Conservation (phyloP, 2,888 invertebrate species). For the Lapara coniferarum region DNA sequence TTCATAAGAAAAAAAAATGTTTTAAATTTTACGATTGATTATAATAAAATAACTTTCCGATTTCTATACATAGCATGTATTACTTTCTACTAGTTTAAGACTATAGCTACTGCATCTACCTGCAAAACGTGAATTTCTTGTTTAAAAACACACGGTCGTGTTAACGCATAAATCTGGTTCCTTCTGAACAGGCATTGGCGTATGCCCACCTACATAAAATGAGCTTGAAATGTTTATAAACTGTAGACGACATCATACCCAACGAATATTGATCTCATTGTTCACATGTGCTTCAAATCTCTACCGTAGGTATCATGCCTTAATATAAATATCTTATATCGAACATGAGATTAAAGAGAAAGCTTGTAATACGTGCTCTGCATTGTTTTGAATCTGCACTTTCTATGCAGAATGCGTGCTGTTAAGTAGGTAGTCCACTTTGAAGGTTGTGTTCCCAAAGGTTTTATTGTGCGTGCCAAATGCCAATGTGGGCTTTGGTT, state of each 20-base stretch:
- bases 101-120: slow-evolving; percentile 6
- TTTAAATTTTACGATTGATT: neutral
- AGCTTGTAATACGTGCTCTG: slow-evolving; percentile 59
- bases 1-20: no score
- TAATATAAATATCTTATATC: slow-evolving; percentile 23
- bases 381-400: slow-evolving; percentile 53
- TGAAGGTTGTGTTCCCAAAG: slow-evolving; percentile 51
- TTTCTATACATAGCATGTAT: neutral
- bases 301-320: neutral
- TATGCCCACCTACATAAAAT: neutral
- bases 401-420: slow-evolving; percentile 55
- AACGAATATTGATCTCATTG: neutral
- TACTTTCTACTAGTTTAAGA: slow-evolving; percentile 7
- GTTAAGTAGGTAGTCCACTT: slow-evolving; percentile 54
- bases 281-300: neutral
- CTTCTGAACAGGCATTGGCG: neutral
- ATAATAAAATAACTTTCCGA: neutral
- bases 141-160: slow-evolving; percentile 15
- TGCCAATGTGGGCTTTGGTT: slow-evolving; percentile 12
- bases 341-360: slow-evolving; percentile 49
- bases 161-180: slow-evolving; percentile 7
- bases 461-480: slow-evolving; percentile 33
- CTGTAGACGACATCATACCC: neutral
- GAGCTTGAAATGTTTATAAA: neutral
- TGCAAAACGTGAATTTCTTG: slow-evolving; percentile 10